Base-by-base conservation (phyloP, 2,797 vertebrate genomes). In the Molossus alvarezi region DNA sequence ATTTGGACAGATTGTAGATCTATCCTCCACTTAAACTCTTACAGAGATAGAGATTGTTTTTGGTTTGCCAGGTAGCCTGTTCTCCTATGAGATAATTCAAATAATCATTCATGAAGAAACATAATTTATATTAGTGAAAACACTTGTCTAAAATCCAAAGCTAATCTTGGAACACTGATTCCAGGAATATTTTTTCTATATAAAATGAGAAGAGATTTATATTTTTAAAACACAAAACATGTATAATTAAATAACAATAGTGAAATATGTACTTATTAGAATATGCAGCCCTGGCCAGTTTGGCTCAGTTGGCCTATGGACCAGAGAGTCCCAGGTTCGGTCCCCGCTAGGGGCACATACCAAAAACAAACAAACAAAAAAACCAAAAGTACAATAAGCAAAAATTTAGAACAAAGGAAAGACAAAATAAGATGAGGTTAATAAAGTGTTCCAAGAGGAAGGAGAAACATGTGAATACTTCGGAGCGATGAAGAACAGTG, bases 331-430 rank as follows among this genome's bases (percentile, higher is more conserved):
- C 33, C 33, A 33, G 33, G 33, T 33, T 33, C 33, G 33, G 33
- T 33, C 33, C 33, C 33, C 33, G 33, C 33, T 33, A 33, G 33
- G 33, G 33, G 33, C 33, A 33, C 33, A 3, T 33, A 33, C 33
- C 33, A 33, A 33, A 33, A 33, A 33, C 33, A 33, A 33, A 33
- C 33, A 33, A 33, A 33, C 33, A 33, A 33, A 33, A 33, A 33
- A 33, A 33, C 33, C 33, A 33, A 33, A 33, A 33, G 33, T 58
- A 65, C 11, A 25, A 58, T 72, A 18, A 9, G 13, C 21, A 45
- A 55, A 82, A 60, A 69, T 80, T 60, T 69, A 73, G 33, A 48
- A 79, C 17, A 80, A 21, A 93, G 20, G 48, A 58, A 90, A 88
- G 67, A n/a, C 48, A 58, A 90, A 81, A 69, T 77, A 48, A 82